These are phyloP conservation scores for Minunthozetes semirufus DNA, from an alignment of 2,888 invertebrate genomes.

Conservation along the genomic window DNA sequence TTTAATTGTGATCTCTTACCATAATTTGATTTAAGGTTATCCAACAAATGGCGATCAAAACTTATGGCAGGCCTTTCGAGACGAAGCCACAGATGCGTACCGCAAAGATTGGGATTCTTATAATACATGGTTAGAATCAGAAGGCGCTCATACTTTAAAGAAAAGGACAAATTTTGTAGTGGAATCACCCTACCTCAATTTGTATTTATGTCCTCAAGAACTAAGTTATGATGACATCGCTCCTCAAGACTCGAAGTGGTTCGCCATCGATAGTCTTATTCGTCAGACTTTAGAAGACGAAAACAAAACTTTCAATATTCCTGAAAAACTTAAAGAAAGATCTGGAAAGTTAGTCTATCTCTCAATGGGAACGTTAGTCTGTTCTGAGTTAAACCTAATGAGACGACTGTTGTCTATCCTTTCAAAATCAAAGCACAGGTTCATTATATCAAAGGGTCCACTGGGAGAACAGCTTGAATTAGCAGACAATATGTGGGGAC, in stretches of 20 bases:
- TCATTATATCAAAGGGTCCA: constrained; percentile 11
- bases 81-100: background rate
- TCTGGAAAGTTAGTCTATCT: constrained; percentile 21
- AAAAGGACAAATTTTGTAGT: background rate
- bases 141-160: background rate
- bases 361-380: constrained; percentile 26
- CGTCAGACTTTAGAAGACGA: background rate
- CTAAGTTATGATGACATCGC: constrained; percentile 4
- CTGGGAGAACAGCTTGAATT: background rate
- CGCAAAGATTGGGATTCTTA: background rate
- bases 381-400: background rate
- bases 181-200: background rate
- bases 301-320: background rate
- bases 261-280: background rate
- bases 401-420: background rate
- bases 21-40: background rate
- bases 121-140: background rate
- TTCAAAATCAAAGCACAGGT: constrained; percentile 6
- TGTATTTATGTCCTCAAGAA: constrained; percentile 9
- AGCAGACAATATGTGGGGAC: constrained; percentile 19
- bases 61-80: background rate
- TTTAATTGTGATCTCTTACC: background rate
- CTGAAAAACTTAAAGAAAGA: constrained; percentile 1
- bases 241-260: background rate
- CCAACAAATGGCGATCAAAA: background rate